Conservation (phyloP, 2,113 vertebrate genomes). For the Nibea coibor region DNA sequence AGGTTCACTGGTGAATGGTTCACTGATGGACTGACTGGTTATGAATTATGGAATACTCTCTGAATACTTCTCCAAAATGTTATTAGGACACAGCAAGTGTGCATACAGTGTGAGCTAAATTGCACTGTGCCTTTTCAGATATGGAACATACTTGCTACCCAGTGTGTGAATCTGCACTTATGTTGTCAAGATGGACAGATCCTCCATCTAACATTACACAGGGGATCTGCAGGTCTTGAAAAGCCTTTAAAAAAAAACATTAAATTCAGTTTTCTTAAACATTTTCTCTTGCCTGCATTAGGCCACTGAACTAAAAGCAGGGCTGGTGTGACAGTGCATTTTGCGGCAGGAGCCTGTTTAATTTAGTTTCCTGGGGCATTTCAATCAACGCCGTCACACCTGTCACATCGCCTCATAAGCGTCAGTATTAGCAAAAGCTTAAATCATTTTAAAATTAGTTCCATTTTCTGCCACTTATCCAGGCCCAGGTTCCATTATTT, state of each 20-base stretch:
- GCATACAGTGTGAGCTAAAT: neutral
- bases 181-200: neutral
- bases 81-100: neutral
- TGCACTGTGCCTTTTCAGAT: neutral
- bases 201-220: neutral
- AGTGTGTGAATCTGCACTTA: neutral
- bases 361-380: neutral
- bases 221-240: neutral
- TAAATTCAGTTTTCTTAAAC: neutral
- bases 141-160: neutral
- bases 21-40: neutral
- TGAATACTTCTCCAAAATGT: neutral
- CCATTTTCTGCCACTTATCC: neutral
- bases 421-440: neutral
- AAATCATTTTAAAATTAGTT: neutral
- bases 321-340: neutral
- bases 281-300: neutral
- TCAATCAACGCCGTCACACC: neutral
- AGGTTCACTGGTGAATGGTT: neutral
- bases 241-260: neutral
- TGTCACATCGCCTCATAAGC: neutral
- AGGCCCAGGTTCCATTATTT: neutral
- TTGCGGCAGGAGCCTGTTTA: neutral
- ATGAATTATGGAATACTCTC: neutral
- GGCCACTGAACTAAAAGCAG: neutral